Evolutionary conservation across 2,113 vertebrate species (phyloP).

Genomic region (Phrynosoma blainvillii): DNA sequence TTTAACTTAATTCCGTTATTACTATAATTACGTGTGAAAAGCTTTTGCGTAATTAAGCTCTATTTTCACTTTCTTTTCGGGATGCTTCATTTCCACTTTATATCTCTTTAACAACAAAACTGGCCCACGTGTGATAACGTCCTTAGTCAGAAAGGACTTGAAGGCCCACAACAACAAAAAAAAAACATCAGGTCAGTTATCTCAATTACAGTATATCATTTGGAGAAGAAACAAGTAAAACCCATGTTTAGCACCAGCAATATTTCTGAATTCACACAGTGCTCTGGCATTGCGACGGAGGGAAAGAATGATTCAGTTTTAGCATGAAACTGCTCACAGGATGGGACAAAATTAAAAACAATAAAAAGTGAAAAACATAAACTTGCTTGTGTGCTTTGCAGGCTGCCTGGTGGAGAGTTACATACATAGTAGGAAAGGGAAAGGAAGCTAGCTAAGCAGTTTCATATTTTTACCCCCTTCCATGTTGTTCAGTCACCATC

Average conservation of each 20-base stretch:
- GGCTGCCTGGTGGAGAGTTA: not conserved
- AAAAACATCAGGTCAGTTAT: not conserved
- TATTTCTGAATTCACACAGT: not conserved
- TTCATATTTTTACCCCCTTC: not conserved
- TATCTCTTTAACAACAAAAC: too few relatives aligned
- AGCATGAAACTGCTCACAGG: not conserved
- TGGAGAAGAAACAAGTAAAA: not conserved
- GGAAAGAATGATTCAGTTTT: not conserved
- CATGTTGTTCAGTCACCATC: not conserved
- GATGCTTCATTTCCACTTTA: too few relatives aligned
- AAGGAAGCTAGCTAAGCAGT: not conserved
- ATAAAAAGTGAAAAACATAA: not conserved
- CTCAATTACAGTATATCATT: slow-evolving; percentile 5
- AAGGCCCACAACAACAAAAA: too few relatives aligned
- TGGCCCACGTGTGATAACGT: too few relatives aligned
- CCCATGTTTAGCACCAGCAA: not conserved
- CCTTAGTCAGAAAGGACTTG: too few relatives aligned
- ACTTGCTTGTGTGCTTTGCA: not conserved
- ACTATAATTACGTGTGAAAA: too few relatives aligned
- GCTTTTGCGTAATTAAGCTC: too few relatives aligned
- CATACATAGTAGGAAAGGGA: not conserved
- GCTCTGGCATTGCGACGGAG: not conserved
- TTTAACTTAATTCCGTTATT: too few relatives aligned
- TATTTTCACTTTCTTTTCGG: too few relatives aligned
- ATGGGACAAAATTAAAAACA: not conserved